Percentiles rank a stretch among this genome's conserved stretches.
Conservation (phyloP, 2,113 vertebrate species). For the Fulmarus glacialis region DNA sequence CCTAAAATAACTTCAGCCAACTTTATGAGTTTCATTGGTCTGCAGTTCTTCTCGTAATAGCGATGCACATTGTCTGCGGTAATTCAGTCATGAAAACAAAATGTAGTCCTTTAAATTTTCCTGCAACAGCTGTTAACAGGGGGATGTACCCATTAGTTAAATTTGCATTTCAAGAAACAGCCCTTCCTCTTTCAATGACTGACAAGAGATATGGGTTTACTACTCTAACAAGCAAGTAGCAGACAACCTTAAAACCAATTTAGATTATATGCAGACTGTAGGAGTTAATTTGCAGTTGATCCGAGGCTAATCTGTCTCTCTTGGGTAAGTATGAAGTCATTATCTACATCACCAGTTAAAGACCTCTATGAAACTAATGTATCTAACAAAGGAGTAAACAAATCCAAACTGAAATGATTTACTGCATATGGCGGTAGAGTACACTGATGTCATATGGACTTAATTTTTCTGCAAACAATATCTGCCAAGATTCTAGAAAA, state of each 20-base stretch:
- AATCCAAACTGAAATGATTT: neutral
- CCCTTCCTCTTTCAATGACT: neutral
- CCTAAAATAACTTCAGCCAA: neutral
- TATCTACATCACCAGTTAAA: neutral
- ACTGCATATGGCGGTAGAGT: neutral
- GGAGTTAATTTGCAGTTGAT: neutral
- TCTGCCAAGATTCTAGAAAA: neutral
- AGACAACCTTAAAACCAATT: neutral
- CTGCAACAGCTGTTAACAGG: neutral
- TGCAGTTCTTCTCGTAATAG: neutral
- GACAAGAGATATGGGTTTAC: neutral
- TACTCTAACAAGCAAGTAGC: neutral
- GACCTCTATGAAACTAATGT: neutral
- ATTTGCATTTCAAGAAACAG: neutral
- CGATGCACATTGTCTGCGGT: neutral
- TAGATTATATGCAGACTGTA: neutral
- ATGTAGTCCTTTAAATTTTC: neutral
- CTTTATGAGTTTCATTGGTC: neutral
- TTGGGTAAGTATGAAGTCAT: neutral
- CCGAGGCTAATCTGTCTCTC: neutral
- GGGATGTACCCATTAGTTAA: neutral
- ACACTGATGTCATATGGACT: neutral
- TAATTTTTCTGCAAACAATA: neutral
- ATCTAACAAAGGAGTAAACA: neutral
- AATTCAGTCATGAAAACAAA: neutral